Conservation (phyloP, 2,113 vertebrate species). For the Phylloscopus trochilus region DNA sequence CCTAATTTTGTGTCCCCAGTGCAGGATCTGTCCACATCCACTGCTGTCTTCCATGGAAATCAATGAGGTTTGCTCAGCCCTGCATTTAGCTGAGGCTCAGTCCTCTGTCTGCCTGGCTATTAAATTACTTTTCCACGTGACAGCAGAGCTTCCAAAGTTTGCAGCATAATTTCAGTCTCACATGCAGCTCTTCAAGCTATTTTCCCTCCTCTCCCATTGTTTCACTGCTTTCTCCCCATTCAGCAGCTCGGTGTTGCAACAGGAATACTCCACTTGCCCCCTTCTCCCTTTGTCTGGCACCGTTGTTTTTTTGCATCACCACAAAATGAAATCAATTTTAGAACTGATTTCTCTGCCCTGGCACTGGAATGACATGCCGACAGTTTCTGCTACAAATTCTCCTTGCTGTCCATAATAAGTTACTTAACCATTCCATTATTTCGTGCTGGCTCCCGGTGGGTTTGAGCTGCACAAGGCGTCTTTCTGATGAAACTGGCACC, state of each 20-base stretch:
- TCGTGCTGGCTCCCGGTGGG: background rate
- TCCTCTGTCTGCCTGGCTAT: background rate
- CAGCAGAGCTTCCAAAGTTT: background rate
- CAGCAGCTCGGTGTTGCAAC: background rate
- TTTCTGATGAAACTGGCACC: slow-evolving; percentile 39
- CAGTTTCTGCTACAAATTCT: slow-evolving; percentile 45
- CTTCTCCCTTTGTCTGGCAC: slow-evolving; percentile 4
- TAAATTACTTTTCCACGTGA: slow-evolving; percentile 11
- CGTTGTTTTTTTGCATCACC: background rate
- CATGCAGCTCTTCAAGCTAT: background rate
- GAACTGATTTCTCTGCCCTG: slow-evolving; percentile 14
- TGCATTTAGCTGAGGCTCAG: background rate
- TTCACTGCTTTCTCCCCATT: background rate
- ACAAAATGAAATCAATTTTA: background rate
- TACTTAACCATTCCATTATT: slow-evolving; percentile 64
- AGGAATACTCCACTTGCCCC: background rate
- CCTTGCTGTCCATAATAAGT: slow-evolving; percentile 48
- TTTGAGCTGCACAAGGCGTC: slow-evolving; percentile 2
- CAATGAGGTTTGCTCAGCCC: background rate
- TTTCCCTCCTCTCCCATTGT: background rate
- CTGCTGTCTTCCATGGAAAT: background rate
- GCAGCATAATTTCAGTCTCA: background rate
- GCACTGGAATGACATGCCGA: slow-evolving; percentile 31
- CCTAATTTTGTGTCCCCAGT: fast-evolving
- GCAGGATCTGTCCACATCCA: background rate